Percentiles rank a stretch among this genome's conserved stretches.
These are phyloP conservation scores for Eupeodes latifasciatus DNA, from an alignment of 2,888 invertebrate genomes.

Conservation along the genomic window DNA sequence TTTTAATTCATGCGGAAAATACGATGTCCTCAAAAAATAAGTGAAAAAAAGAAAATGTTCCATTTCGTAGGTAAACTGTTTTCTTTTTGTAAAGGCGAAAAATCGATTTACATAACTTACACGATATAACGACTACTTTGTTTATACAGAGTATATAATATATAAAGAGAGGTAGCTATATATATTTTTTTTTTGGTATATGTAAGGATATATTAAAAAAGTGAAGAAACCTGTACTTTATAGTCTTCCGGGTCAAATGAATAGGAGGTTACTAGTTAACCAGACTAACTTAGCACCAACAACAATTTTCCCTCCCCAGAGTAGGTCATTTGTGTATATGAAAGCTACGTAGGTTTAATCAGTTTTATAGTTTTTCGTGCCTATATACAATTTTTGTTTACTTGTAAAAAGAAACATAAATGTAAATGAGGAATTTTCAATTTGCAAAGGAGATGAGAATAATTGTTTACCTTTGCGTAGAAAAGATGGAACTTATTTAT, in stretches of 20 bases:
- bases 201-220: conserved; percentile 35
- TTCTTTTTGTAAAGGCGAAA: not conserved
- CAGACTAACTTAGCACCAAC: not conserved
- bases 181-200: not conserved
- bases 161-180: not conserved
- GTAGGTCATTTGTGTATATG: conserved; percentile 51
- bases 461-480: not conserved
- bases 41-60: not conserved
- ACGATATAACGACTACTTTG: not conserved
- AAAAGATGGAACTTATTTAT: not conserved
- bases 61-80: conserved; percentile 34
- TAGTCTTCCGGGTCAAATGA: conserved; percentile 34
- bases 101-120: conserved; percentile 59
- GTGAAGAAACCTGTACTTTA: conserved; percentile 13
- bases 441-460: not conserved
- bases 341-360: conserved; percentile 19
- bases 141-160: not conserved
- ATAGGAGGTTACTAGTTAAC: conserved; percentile 16
- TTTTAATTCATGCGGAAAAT: conserved; percentile 5
- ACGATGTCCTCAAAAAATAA: conserved; percentile 4
- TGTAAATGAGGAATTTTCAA: not conserved
- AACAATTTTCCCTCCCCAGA: conserved; percentile 7
- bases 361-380: not conserved
- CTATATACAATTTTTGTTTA: not conserved
- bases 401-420: not conserved